Base-by-base conservation (phyloP, 2,113 vertebrate genomes). In the Heterotilapia buettikoferi region DNA sequence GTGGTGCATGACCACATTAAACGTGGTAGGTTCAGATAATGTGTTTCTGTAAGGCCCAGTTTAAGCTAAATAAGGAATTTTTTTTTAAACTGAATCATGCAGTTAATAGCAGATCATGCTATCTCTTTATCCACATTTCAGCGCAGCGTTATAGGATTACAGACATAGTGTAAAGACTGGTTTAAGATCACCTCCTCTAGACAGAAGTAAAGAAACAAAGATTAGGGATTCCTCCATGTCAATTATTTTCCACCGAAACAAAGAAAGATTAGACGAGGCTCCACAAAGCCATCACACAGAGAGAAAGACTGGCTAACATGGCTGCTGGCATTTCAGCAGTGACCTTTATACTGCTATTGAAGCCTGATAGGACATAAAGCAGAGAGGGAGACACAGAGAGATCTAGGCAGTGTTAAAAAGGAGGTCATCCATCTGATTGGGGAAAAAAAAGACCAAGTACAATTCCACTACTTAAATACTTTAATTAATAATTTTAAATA, bases 261-360 rank as follows among this genome's bases (percentile, higher is more conserved):
- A 56, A 57, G 33, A 53, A 36, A 45, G 76, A 61, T 33, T 26
- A 53, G 16, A 82, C 13, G 29, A 73, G 11, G 6, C 83, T 84
- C 31, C 6, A 59, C n/a, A 45, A 19, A 88, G 59, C 87, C 73
- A 31, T 85, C 68, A 59, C 54, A 54, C 24, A 50, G 52, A 31
- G 54, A 50, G 24, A 50, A 6, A 83, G 68, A 84, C 31, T 53
- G 68, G 29, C 59, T 59, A 66, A 56, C 29, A 10, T n/a, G n/a
- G 47, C 82, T 56, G 73, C 73, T 90, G 90, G 59, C 85, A 92
- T 92, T 91, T 93, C 82, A 88, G 26, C 79, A 87, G 13, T 90
- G 90, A 93, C 90, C 92, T 91, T 91, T 93, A 80, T 73, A 9
- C 33, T 63, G 76, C 52, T 73, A 63, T 81, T 66, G 80, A 88